Evolutionary conservation across 2,113 vertebrate species (phyloP).

Genomic region (Heterotis niloticus): DNA sequence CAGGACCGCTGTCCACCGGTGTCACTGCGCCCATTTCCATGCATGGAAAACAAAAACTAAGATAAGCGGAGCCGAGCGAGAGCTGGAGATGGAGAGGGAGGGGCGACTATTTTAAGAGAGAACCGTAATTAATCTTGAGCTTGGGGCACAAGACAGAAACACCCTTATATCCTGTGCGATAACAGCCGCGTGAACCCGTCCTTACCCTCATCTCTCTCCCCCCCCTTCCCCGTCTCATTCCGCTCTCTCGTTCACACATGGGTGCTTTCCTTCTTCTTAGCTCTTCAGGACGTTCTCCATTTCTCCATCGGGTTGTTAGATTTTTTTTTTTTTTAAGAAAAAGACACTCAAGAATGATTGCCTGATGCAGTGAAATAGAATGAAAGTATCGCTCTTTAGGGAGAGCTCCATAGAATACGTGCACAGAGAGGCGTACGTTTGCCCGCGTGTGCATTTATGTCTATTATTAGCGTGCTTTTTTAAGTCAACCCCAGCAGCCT

Average conservation of each 20-base stretch:
- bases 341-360: neutral
- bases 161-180: neutral
- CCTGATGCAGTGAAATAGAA: neutral
- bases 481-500: slow-evolving; percentile 22
- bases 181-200: neutral
- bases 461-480: slow-evolving; percentile 21
- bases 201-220: neutral
- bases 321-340: neutral
- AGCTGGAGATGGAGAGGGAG: slow-evolving; percentile 23
- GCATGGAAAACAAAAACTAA: neutral
- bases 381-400: neutral
- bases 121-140: slow-evolving; percentile 40
- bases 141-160: slow-evolving; percentile 20
- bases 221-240: neutral
- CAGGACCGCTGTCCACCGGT: neutral
- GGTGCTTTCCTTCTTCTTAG: neutral
- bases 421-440: neutral
- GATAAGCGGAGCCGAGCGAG: neutral
- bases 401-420: neutral
- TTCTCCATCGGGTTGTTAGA: neutral
- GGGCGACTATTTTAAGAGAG: slow-evolving; percentile 3
- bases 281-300: neutral
- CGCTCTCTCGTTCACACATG: slow-evolving; percentile 16
- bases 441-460: neutral
- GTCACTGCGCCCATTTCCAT: neutral